A percentile compares a stretch with the other conserved stretches of the same genome.
These are phyloP conservation scores for Pitta sordida DNA, from an alignment of 2,113 vertebrate genomes.

Conservation along the genomic window DNA sequence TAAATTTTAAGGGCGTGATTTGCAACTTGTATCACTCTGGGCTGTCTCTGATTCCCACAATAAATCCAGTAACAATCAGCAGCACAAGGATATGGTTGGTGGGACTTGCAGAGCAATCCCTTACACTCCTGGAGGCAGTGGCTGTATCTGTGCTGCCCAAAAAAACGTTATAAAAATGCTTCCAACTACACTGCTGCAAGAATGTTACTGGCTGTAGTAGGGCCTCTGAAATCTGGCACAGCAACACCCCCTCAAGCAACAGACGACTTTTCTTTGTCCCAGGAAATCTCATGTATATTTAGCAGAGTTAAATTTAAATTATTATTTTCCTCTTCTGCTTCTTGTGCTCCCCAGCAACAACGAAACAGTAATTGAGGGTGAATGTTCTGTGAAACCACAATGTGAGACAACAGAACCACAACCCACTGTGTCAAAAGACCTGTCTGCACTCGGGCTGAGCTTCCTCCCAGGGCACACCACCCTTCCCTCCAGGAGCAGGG, in stretches of 20 bases:
- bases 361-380: not conserved
- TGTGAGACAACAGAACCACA: not conserved
- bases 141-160: not conserved
- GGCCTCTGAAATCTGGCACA: constrained; percentile 7
- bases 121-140: not conserved
- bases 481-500: not conserved
- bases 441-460: not conserved
- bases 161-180: not conserved
- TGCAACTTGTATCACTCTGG: not conserved
- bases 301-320: constrained; percentile 31
- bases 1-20: not conserved
- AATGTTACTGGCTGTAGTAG: not conserved
- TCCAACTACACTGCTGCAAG: not conserved
- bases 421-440: not conserved
- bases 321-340: constrained; percentile 16
- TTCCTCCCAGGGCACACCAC: accelerated
- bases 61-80: not conserved
- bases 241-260: constrained; percentile 12
- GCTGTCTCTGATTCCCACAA: not conserved
- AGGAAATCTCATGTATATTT: constrained; percentile 30
- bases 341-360: constrained; percentile 32
- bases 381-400: not conserved
- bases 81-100: not conserved
- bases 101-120: not conserved
- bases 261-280: constrained; percentile 24